A percentile compares a stretch with the other conserved stretches of the same genome.
Evolutionary conservation across 2,113 vertebrate species (phyloP).

Genomic region (Coturnix japonica): DNA sequence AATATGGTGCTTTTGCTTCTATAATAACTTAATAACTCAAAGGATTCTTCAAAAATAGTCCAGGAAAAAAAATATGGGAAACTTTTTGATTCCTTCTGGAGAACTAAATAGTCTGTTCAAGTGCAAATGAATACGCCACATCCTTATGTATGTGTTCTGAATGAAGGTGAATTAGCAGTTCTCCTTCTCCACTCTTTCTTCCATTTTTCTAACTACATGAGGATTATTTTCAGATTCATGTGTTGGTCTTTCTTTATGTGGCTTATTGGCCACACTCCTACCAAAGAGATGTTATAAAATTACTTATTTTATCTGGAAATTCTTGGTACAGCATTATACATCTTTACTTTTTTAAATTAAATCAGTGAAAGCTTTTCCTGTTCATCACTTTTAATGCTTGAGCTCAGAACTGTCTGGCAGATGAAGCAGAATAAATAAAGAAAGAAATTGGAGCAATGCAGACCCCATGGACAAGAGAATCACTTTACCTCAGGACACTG

Average conservation of each 20-base stretch:
- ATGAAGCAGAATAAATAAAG: neutral
- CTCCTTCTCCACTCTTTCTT: neutral
- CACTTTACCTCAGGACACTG: neutral
- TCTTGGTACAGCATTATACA: neutral
- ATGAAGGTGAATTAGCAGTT: neutral
- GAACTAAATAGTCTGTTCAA: neutral
- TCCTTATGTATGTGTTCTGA: neutral
- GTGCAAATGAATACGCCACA: neutral
- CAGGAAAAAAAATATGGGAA: neutral
- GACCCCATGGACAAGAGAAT: conserved; percentile 5
- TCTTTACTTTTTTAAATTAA: neutral
- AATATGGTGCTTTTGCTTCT: neutral
- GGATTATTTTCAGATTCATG: neutral
- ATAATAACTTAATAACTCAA: neutral
- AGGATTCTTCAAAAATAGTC: neutral
- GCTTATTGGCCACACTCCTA: neutral
- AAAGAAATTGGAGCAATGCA: neutral
- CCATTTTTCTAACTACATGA: neutral
- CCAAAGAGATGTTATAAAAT: neutral
- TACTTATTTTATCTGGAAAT: neutral
- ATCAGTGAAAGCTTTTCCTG: neutral
- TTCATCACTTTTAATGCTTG: neutral
- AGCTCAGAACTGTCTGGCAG: neutral
- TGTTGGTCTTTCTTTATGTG: neutral
- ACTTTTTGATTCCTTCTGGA: neutral